phyloP scores from a whole-genome alignment of 2,797 vertebrate genomes.

The Petrocephalus schoutedeni region DNA sequence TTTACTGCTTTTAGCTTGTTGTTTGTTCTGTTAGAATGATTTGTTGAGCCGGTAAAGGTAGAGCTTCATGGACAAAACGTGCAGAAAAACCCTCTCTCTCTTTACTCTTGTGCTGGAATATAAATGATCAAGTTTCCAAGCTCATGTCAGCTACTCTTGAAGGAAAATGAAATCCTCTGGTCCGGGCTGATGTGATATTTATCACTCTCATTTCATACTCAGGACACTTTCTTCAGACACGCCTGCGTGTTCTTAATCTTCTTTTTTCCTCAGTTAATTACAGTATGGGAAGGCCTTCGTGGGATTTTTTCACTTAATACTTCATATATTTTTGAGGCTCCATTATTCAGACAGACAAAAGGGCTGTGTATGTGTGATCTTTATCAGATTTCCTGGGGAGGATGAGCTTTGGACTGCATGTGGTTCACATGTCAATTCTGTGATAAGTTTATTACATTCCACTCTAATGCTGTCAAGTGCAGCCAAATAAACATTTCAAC shows the following conservation, averaged over 20 bases:
- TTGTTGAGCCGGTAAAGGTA: background rate
- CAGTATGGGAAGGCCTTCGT: slow-evolving; percentile 41
- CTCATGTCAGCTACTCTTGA: slow-evolving; percentile 53
- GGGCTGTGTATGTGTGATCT: background rate
- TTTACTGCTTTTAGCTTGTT: background rate
- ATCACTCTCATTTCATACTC: slow-evolving; percentile 57
- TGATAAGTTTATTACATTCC: background rate
- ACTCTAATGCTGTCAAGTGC: background rate
- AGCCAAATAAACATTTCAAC: background rate
- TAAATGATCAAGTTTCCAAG: slow-evolving; percentile 59
- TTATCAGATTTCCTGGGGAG: background rate
- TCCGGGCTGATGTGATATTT: slow-evolving; percentile 57
- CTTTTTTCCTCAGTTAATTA: slow-evolving; percentile 52
- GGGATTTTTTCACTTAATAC: slow-evolving; percentile 29
- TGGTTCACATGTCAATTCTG: background rate
- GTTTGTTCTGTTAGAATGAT: background rate
- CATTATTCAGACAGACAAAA: background rate
- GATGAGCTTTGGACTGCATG: background rate
- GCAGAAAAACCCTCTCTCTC: background rate
- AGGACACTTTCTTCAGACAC: slow-evolving; percentile 58
- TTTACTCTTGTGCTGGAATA: slow-evolving; percentile 42
- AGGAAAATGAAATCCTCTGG: slow-evolving; percentile 61
- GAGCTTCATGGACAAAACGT: background rate
- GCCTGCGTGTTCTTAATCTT: slow-evolving; percentile 25
- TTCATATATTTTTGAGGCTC: slow-evolving; percentile 10